These are phyloP conservation scores for Hemibagrus guttatus DNA, from an alignment of 2,797 vertebrate species.

Conservation along the genomic window DNA sequence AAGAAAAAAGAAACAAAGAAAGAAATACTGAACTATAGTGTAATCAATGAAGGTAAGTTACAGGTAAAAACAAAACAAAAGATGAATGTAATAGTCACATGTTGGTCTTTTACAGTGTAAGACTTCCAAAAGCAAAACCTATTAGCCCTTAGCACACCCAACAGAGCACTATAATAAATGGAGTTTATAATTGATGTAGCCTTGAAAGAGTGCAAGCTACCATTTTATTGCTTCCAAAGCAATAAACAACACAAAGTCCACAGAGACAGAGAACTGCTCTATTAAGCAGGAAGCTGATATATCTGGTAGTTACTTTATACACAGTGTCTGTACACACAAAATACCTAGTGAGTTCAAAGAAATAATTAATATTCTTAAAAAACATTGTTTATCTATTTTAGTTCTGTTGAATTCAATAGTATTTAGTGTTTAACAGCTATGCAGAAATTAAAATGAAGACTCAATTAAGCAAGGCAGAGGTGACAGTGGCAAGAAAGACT, in stretches of 20 bases:
- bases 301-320: constrained; percentile 12
- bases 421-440: background rate
- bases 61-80: background rate
- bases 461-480: background rate
- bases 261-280: background rate
- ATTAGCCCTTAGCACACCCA: constrained; percentile 16
- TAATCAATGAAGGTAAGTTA: background rate
- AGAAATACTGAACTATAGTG: background rate
- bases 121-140: background rate
- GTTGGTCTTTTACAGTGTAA: background rate
- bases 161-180: background rate
- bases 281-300: constrained; percentile 5
- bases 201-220: background rate
- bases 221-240: constrained; percentile 28
- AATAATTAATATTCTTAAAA: background rate
- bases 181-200: constrained; percentile 8
- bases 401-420: background rate
- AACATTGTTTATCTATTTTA: background rate
- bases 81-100: background rate
- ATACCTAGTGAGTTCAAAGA: background rate
- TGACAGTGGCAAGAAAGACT: background rate
- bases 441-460: background rate
- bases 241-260: constrained; percentile 34
- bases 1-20: background rate
- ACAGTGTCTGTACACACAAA: background rate